These are phyloP conservation scores for Agrotis exclamationis DNA, from an alignment of 2,888 invertebrate species.

Conservation along the genomic window DNA sequence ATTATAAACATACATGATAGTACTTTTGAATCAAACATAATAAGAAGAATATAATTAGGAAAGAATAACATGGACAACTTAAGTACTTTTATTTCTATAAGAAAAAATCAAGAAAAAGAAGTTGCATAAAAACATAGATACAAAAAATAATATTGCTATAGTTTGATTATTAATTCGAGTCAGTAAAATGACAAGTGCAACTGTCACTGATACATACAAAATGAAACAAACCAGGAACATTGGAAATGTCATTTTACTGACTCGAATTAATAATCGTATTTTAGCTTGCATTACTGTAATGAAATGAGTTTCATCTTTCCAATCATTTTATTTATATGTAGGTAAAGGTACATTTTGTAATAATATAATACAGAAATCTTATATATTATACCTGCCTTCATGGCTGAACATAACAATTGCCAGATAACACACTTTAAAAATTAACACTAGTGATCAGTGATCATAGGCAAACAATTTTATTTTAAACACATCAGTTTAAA, in stretches of 20 bases:
- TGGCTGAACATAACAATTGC: slow-evolving; percentile 2
- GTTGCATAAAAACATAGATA: not conserved
- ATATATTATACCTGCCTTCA: not conserved
- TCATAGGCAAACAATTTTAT: slow-evolving; percentile 18
- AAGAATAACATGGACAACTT: slow-evolving; percentile 19
- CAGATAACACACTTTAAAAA: slow-evolving; percentile 11
- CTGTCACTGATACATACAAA: too few relatives aligned
- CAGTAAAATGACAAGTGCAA: too few relatives aligned
- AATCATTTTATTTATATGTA: slow-evolving; percentile 12
- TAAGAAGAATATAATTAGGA: not conserved
- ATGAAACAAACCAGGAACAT: too few relatives aligned
- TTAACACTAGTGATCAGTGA: slow-evolving; percentile 8
- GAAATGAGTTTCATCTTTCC: slow-evolving; percentile 21
- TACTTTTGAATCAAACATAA: slow-evolving; percentile 5
- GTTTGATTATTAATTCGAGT: too few relatives aligned
- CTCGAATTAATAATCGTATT: too few relatives aligned
- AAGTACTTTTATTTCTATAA: slow-evolving; percentile 42
- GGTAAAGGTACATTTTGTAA: slow-evolving; percentile 7
- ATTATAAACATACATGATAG: slow-evolving; percentile 9
- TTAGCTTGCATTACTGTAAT: slow-evolving; percentile 15
- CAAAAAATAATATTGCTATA: slow-evolving; percentile 10
- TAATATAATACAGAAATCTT: slow-evolving; percentile 3
- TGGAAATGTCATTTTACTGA: too few relatives aligned
- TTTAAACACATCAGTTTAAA: slow-evolving; percentile 12
- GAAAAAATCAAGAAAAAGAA: not conserved